Evolutionary conservation across 1,140 invertebrate genomes (phyloP).

Genomic region (Atopsyche davidsoni): DNA sequence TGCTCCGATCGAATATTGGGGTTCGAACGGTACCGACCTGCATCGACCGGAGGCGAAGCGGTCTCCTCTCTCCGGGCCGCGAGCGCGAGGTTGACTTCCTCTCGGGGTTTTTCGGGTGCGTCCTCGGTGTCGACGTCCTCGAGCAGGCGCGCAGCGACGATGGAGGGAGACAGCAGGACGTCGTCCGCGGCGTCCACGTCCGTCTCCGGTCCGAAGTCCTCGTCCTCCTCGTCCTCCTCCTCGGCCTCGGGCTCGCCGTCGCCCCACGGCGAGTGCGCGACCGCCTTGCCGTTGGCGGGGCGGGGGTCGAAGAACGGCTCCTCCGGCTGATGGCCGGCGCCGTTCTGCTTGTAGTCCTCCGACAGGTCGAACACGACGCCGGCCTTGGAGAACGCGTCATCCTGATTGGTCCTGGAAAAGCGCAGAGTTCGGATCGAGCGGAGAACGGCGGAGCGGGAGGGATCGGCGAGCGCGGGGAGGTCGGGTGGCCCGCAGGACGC

Average conservation of each 20-base stretch:
- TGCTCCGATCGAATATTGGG: no score
- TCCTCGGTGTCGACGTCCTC: slow-evolving; percentile 20
- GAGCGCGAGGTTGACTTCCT: slow-evolving; percentile 31
- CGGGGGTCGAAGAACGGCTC: slow-evolving; percentile 35
- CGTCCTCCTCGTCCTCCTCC: slow-evolving; percentile 51
- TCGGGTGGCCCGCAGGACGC: no score
- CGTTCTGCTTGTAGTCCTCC: slow-evolving; percentile 36
- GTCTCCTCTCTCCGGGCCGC: slow-evolving; percentile 35
- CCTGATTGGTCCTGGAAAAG: slow-evolving; percentile 36
- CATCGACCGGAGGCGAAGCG: slow-evolving; percentile 49
- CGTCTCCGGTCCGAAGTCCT: slow-evolving; percentile 56
- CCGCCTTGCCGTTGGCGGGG: slow-evolving; percentile 39
- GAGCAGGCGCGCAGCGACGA: slow-evolving; percentile 26
- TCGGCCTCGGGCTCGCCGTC: slow-evolving; percentile 47
- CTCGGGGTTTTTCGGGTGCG: slow-evolving; percentile 30
- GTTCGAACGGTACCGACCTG: no score
- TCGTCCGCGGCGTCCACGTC: slow-evolving; percentile 56
- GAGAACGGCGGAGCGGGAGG: neutral
- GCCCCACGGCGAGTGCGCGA: slow-evolving; percentile 37
- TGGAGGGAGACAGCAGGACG: slow-evolving; percentile 32
- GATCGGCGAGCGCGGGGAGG: neutral
- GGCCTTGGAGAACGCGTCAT: slow-evolving; percentile 40
- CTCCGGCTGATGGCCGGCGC: slow-evolving; percentile 25
- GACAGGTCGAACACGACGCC: slow-evolving; percentile 28
- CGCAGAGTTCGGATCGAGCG: slow-evolving; percentile 14